A percentile compares a stretch with the other conserved stretches of the same genome.
phyloP scores from a whole-genome alignment of 1,140 invertebrate genomes.

The Hermetia illucens region DNA sequence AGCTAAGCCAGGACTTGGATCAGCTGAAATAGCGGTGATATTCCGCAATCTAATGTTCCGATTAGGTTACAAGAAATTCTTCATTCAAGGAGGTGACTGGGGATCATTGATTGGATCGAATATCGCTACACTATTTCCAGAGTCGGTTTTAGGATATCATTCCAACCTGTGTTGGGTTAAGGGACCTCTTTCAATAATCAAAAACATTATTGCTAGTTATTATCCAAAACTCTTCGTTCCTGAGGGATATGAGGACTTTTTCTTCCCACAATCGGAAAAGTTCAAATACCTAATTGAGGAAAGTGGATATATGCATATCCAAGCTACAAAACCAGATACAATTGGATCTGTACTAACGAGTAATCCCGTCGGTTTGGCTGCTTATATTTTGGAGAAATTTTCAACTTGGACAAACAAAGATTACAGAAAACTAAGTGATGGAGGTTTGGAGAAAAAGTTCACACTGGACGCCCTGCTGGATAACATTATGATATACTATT shows the following conservation, averaged over 20 bases:
- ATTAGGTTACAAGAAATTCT: constrained; percentile 59
- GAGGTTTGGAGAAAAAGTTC: constrained; percentile 50
- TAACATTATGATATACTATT: constrained; percentile 82
- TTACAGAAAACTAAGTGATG: constrained; percentile 44
- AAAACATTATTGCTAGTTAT: constrained; percentile 31
- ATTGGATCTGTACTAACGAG: constrained; percentile 48
- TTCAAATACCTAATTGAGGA: constrained; percentile 44
- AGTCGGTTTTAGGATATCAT: constrained; percentile 45
- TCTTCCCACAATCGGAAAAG: constrained; percentile 43
- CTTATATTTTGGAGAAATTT: constrained; percentile 79
- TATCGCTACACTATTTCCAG: constrained; percentile 52
- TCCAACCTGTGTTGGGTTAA: constrained; percentile 44
- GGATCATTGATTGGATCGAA: constrained; percentile 43
- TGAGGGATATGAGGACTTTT: constrained; percentile 35
- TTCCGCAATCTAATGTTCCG: constrained; percentile 72
- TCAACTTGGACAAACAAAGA: constrained; percentile 54
- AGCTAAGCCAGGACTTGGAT: constrained; percentile 43
- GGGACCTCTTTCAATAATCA: constrained; percentile 13
- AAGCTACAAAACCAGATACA: constrained; percentile 84
- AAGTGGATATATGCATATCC: constrained; percentile 68
- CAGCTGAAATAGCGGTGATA: constrained; percentile 49
- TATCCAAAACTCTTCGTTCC: constrained; percentile 42
- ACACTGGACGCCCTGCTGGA: constrained; percentile 65
- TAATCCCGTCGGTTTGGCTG: constrained; percentile 60
- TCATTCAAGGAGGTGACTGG: constrained; percentile 76